Conservation (phyloP, 2,797 vertebrate genomes). For the Lutjanus argentimaculatus region DNA sequence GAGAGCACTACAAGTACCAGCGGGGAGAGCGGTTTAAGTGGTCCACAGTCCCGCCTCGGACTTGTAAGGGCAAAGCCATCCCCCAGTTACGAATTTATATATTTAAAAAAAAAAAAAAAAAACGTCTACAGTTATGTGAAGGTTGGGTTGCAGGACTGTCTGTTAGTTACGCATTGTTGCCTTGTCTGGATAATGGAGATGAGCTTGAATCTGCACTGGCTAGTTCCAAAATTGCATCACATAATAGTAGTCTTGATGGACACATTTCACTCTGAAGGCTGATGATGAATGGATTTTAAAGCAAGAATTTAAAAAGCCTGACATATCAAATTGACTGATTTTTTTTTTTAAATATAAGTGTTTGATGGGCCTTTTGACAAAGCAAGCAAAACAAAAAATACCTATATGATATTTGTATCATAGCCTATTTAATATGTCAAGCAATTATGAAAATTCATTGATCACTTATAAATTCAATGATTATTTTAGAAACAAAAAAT, state of each 20-base stretch:
- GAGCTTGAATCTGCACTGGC: not conserved
- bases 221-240: conserved; percentile 10
- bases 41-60: conserved; percentile 85
- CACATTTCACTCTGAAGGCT: not conserved
- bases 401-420: too few species aligned
- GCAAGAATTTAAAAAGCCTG: not conserved
- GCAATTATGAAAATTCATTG: too few species aligned
- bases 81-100: conserved; percentile 49
- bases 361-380: too few species aligned
- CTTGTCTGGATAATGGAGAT: conserved; percentile 32
- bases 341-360: too few species aligned
- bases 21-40: conserved; percentile 72
- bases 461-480: too few species aligned
- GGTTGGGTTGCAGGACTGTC: conserved; percentile 77
- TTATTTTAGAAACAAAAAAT: too few species aligned
- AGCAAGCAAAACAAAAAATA: too few species aligned
- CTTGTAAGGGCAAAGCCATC: conserved; percentile 77
- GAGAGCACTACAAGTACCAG: conserved; percentile 85
- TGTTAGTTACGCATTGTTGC: conserved; percentile 63
- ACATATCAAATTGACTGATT: too few species aligned
- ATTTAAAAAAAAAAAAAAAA: conserved; percentile 47
- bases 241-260: conserved; percentile 20
- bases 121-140: conserved; percentile 81
- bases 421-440: too few species aligned
- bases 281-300: not conserved